phyloP scores from a whole-genome alignment of 2,888 invertebrate species.

The Hirudinaria manillensis region DNA sequence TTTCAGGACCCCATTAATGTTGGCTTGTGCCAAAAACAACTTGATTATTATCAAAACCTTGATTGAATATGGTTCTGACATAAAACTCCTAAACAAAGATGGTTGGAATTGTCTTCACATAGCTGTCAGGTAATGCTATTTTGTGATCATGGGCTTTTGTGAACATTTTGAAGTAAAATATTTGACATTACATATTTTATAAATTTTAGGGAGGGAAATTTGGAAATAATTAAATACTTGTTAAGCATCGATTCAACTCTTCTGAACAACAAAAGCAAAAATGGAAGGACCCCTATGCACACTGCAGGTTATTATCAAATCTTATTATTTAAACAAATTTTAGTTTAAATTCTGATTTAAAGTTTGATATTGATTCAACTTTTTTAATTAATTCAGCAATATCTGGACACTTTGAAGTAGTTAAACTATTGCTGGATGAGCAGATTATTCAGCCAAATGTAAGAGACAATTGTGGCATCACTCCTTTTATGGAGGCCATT shows the following conservation, averaged over 20 bases:
- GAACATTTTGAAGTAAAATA: not conserved
- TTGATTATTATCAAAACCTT: not conserved
- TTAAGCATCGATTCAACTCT: not conserved
- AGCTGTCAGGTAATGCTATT: conserved; percentile 4
- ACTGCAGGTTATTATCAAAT: conserved; percentile 17
- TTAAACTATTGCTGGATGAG: not conserved
- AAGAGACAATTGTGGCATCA: conserved; percentile 16
- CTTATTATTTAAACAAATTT: not conserved
- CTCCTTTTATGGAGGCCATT: conserved; percentile 18
- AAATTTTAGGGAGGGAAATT: conserved; percentile 9
- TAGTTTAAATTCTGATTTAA: not conserved
- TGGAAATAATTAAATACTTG: conserved; percentile 14
- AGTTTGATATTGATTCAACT: not conserved
- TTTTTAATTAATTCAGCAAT: conserved; percentile 15
- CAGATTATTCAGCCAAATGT: not conserved
- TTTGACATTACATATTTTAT: not conserved
- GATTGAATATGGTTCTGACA: not conserved
- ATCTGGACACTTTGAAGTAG: conserved; percentile 4
- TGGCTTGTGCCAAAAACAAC: conserved; percentile 12
- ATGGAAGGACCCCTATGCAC: conserved; percentile 13
- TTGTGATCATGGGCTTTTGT: not conserved
- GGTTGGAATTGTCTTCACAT: conserved; percentile 20
- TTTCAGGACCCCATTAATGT: conserved; percentile 15
- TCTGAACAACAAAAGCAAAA: conserved; percentile 6
- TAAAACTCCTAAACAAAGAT: conserved; percentile 5